Conservation (phyloP, 2,113 vertebrate genomes). For the Scolopax mira region DNA sequence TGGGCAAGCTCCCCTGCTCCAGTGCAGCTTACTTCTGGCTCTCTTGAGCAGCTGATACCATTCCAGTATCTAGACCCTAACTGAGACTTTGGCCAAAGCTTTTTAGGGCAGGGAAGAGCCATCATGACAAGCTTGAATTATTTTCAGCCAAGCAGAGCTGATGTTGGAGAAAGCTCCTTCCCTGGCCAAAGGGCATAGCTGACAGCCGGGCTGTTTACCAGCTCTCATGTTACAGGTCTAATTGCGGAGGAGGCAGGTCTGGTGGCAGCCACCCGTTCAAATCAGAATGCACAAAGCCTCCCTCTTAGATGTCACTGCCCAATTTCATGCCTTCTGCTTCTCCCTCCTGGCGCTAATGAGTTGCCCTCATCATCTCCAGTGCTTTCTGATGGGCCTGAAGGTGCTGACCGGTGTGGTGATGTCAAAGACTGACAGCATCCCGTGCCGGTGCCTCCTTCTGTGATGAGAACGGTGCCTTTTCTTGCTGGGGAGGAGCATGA, state of each 20-base stretch:
- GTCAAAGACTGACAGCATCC: neutral
- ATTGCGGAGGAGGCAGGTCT: constrained; percentile 36
- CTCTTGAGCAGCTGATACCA: neutral
- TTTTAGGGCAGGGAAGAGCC: neutral
- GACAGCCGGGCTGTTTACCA: constrained; percentile 30
- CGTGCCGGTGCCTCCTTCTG: neutral
- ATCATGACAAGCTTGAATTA: neutral
- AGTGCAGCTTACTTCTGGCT: neutral
- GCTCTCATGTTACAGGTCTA: constrained; percentile 54
- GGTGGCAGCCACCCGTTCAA: neutral
- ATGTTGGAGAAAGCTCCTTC: constrained; percentile 20
- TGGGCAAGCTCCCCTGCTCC: neutral
- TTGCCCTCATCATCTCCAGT: neutral
- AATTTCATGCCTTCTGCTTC: constrained; percentile 16
- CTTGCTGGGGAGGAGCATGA: neutral
- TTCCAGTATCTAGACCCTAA: neutral
- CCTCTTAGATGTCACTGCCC: neutral
- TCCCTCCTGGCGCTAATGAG: neutral
- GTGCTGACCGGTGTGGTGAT: neutral
- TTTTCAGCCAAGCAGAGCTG: neutral
- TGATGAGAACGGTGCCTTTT: neutral
- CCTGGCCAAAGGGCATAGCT: constrained; percentile 3
- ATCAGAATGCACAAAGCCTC: neutral
- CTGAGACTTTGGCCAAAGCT: neutral
- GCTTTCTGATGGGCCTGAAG: neutral